Percentiles rank a stretch among this genome's conserved stretches.
These are phyloP conservation scores for Phylloscopus collybita DNA, from an alignment of 2,797 vertebrate genomes.

Conservation along the genomic window DNA sequence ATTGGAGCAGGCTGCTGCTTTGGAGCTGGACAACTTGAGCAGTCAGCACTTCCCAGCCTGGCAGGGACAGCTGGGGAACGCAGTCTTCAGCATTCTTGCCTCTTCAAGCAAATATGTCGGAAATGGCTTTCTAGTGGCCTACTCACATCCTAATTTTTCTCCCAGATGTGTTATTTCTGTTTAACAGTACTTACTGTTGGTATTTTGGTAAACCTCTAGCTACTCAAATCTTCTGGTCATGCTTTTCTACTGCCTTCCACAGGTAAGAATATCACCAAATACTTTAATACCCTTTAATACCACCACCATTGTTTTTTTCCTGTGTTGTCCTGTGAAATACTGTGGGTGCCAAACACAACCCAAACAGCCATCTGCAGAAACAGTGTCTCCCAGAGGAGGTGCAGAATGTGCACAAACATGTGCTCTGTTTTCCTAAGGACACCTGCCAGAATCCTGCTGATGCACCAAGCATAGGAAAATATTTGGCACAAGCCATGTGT, in stretches of 20 bases:
- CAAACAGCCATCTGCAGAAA: neutral
- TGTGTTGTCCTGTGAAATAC: neutral
- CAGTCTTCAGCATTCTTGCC: neutral
- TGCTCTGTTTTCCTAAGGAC: conserved; percentile 48
- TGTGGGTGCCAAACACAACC: neutral
- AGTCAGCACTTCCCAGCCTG: neutral
- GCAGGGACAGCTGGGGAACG: neutral
- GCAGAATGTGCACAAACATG: conserved; percentile 39
- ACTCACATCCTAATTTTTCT: neutral
- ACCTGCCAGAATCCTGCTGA: conserved; percentile 55
- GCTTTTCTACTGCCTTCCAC: neutral
- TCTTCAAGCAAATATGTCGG: neutral
- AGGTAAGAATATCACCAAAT: neutral
- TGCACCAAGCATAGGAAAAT: conserved; percentile 41
- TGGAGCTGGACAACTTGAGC: neutral
- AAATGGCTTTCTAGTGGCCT: neutral
- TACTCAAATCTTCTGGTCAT: neutral
- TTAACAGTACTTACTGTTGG: neutral
- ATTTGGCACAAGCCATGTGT: neutral
- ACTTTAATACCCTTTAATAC: neutral
- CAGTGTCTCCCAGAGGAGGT: conserved; percentile 48
- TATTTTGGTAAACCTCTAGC: neutral
- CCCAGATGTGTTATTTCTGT: neutral
- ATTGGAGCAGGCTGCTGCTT: neutral
- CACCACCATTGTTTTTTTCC: neutral